Conservation (phyloP, 2,113 vertebrate genomes). For the Bos indicus region DNA sequence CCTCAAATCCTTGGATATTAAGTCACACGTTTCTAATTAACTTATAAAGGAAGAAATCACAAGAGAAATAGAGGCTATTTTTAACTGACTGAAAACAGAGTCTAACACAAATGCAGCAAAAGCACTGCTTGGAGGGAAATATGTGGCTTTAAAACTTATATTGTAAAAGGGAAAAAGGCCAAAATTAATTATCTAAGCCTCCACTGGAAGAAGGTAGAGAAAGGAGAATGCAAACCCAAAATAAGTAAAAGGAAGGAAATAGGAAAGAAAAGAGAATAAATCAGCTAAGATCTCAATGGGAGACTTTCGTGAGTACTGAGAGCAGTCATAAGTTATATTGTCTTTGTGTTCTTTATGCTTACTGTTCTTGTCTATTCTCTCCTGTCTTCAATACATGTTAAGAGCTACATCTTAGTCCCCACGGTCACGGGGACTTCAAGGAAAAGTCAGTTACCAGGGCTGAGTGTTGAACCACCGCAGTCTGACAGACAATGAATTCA, state of each 20-base stretch:
- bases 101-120: not conserved
- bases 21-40: not conserved
- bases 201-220: not conserved
- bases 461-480: not conserved
- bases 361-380: not conserved
- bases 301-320: not conserved
- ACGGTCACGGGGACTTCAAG: not conserved
- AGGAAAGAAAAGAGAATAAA: not conserved
- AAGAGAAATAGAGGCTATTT: not conserved
- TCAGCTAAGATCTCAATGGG: not conserved
- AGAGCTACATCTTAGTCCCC: not conserved
- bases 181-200: not conserved
- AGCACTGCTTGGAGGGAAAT: not conserved
- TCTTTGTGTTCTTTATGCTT: not conserved
- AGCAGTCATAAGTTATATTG: not conserved
- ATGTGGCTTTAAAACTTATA: not conserved
- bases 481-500: not conserved
- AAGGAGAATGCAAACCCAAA: not conserved
- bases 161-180: not conserved
- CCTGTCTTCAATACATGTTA: not conserved
- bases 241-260: not conserved
- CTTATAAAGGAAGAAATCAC: not conserved
- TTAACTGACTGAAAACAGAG: not conserved
- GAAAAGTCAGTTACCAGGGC: not conserved
- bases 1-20: not conserved